Evolutionary conservation across 2,797 vertebrate species (phyloP).

Genomic region (Hybognathus amarus): DNA sequence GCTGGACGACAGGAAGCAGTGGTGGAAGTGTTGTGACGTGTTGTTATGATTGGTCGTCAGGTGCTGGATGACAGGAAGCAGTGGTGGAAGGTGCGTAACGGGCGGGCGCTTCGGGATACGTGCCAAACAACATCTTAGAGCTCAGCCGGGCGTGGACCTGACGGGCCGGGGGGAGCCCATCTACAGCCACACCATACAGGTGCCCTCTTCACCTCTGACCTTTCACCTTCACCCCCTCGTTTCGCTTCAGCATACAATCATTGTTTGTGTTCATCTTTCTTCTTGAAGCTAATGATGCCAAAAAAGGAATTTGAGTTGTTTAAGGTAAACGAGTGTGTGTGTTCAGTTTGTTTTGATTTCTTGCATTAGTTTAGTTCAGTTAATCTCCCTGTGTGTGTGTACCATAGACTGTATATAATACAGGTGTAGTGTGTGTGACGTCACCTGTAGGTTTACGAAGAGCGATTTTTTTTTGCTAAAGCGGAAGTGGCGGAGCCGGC

Average conservation of each 20-base stretch:
- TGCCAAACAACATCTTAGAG: conserved; percentile 98
- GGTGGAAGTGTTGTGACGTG: neutral
- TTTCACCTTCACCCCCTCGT: neutral
- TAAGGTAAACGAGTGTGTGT: conserved; percentile 83
- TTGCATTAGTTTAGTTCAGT: neutral
- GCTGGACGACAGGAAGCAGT: too few relatives aligned
- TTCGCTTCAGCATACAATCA: neutral
- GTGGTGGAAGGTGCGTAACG: conserved; percentile 96
- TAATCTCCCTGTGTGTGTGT: neutral
- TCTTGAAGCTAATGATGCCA: conserved; percentile 96
- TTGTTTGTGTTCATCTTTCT: conserved; percentile 41
- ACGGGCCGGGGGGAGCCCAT: conserved; percentile 78
- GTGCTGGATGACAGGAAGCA: conserved; percentile 96
- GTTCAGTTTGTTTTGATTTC: conserved; percentile 13
- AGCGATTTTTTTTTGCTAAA: too few relatives aligned
- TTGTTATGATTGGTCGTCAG: conserved; percentile 69
- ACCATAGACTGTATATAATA: too few relatives aligned
- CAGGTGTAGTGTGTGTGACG: too few relatives aligned
- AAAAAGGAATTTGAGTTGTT: conserved; percentile 99
- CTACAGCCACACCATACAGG: conserved; percentile 94
- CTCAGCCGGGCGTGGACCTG: conserved; percentile 78
- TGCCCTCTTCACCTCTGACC: conserved; percentile 56
- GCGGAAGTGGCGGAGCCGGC: too few relatives aligned
- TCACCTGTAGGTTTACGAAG: too few relatives aligned
- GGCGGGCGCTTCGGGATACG: conserved; percentile 85